phyloP scores from a whole-genome alignment of 2,113 vertebrate genomes.

The Cranoglanis bouderius region DNA sequence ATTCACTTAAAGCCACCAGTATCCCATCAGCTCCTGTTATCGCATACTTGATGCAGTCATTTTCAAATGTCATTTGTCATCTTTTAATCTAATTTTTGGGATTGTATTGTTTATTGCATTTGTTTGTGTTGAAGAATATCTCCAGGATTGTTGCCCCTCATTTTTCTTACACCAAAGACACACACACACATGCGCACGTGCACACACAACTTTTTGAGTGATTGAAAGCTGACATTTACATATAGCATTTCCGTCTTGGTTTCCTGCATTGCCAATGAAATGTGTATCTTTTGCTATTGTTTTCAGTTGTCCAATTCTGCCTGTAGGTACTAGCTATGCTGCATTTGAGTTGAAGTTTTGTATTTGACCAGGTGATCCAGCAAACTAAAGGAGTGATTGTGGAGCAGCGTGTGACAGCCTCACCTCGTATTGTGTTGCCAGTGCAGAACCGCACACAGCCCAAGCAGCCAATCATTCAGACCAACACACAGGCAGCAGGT shows the following conservation, averaged over 20 bases:
- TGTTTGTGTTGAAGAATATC: constrained; percentile 46
- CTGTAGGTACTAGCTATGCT: not conserved
- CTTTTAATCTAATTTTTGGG: constrained; percentile 49
- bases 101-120: constrained; percentile 47
- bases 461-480: constrained; percentile 49
- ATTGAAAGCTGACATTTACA: not conserved
- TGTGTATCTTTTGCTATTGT: constrained; percentile 1
- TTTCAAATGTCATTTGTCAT: constrained; percentile 52
- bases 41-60: constrained; percentile 41
- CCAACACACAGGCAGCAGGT: constrained; percentile 62
- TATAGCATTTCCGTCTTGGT: not conserved
- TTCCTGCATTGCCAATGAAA: not conserved
- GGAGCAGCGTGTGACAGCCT: constrained; percentile 64
- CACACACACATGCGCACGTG: constrained; percentile 25
- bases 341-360: constrained; percentile 16
- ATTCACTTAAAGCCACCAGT: constrained; percentile 58
- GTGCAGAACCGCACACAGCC: constrained; percentile 64
- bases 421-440: constrained; percentile 53
- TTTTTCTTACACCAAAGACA: constrained; percentile 38
- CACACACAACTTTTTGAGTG: constrained; percentile 28
- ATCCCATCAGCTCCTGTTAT: constrained; percentile 45
- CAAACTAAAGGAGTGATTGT: constrained; percentile 64
- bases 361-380: constrained; percentile 76
- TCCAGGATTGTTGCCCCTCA: constrained; percentile 37
- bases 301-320: not conserved